Evolutionary conservation across 2,797 vertebrate species (phyloP).

Genomic region (Tachyglossus aculeatus): DNA sequence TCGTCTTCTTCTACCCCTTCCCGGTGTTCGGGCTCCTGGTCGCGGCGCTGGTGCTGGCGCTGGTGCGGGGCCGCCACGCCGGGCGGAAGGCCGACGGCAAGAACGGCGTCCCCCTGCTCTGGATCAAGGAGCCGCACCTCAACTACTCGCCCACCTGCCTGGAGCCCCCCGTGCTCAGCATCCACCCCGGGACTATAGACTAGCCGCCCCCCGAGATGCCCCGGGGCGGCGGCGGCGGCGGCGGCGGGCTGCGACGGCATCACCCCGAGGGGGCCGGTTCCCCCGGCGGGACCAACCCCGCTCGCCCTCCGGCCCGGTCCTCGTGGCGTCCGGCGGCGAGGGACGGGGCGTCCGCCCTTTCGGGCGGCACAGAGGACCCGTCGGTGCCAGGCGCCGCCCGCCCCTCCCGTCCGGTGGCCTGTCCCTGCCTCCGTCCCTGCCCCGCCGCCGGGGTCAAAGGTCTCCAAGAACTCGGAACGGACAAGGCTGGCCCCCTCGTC

Average conservation of each 20-base stretch:
- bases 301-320: too few relatives aligned
- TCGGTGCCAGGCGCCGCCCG: rapidly evolving
- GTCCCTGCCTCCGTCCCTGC: background rate
- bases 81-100: conserved; percentile 95
- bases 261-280: too few relatives aligned
- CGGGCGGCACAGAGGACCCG: conserved; percentile 63
- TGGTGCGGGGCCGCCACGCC: conserved; percentile 91
- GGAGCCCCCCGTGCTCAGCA: conserved; percentile 95
- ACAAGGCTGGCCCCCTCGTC: background rate
- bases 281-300: too few relatives aligned
- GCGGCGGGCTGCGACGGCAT: too few relatives aligned
- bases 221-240: too few relatives aligned
- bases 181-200: conserved; percentile 96
- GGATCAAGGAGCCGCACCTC: conserved; percentile 98
- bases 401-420: background rate
- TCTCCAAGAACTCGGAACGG: background rate
- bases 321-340: background rate
- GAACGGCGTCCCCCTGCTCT: conserved; percentile 94
- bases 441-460: background rate
- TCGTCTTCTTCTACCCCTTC: conserved; percentile 98
- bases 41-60: conserved; percentile 91
- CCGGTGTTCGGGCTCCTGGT: conserved; percentile 96
- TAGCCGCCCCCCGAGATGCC: too few relatives aligned
- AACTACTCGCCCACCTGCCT: conserved; percentile 99
- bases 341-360: conserved; percentile 58